Percentiles rank a stretch among this genome's conserved stretches.
These are phyloP conservation scores for Brachypodius melanocephalos DNA, from an alignment of 2,113 vertebrate species.

Conservation along the genomic window DNA sequence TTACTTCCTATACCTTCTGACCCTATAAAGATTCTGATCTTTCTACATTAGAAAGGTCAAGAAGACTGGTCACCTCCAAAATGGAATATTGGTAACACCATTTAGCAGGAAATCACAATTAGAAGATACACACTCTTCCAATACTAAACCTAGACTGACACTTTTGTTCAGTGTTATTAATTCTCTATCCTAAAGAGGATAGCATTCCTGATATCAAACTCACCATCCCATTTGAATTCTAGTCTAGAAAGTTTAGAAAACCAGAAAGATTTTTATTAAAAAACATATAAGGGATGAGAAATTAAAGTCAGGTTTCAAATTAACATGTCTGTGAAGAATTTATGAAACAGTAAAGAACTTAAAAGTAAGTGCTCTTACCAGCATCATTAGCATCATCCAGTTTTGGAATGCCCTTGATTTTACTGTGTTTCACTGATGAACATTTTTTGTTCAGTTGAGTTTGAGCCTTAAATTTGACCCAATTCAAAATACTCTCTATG, in stretches of 20 bases:
- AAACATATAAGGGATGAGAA: background rate
- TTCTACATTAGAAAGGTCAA: background rate
- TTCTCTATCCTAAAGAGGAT: background rate
- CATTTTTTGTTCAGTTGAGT: constrained; percentile 98
- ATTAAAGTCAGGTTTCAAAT: background rate
- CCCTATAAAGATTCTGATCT: background rate
- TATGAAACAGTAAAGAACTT: background rate
- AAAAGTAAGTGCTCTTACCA: constrained; percentile 76
- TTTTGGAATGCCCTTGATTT: constrained; percentile 99
- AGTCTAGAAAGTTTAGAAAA: background rate
- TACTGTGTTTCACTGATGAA: constrained; percentile 97
- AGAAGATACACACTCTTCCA: background rate
- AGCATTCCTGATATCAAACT: background rate
- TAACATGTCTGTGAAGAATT: background rate
- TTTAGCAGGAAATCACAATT: background rate
- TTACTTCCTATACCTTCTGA: background rate
- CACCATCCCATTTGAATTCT: background rate
- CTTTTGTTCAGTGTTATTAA: background rate
- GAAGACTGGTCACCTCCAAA: background rate
- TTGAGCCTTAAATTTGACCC: constrained; percentile 99
- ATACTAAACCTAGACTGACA: background rate
- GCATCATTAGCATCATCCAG: constrained; percentile 98
- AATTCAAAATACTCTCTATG: constrained; percentile 97
- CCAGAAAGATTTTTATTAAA: background rate
- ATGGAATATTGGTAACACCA: background rate